Evolutionary conservation across 2,113 vertebrate genomes (phyloP).

Genomic region (Microtus ochrogaster): DNA sequence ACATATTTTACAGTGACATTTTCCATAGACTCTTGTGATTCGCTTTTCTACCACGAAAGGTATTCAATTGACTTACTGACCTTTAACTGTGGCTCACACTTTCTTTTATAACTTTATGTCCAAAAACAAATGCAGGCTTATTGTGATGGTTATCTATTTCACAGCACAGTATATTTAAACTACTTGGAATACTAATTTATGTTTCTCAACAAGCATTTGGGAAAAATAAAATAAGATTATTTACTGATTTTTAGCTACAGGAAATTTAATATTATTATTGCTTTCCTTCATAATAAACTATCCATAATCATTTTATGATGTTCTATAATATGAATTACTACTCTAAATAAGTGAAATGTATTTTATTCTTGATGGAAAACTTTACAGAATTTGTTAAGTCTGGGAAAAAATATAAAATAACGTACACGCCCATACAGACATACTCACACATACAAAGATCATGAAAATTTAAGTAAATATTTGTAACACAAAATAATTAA

Average conservation of each 20-base stretch:
- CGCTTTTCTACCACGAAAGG: background rate
- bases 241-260: background rate
- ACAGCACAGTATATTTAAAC: constrained; percentile 36
- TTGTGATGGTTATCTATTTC: background rate
- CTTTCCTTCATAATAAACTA: background rate
- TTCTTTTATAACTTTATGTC: constrained; percentile 1
- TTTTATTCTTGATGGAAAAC: background rate
- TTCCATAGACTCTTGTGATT: background rate
- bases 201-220: background rate
- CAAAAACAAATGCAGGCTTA: constrained; percentile 40
- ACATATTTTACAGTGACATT: background rate
- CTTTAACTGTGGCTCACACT: background rate
- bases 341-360: constrained; percentile 32
- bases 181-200: constrained; percentile 30
- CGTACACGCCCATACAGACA: background rate
- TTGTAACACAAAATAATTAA: background rate
- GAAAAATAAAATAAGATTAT: constrained; percentile 18
- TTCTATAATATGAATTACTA: constrained; percentile 26
- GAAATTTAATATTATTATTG: constrained; percentile 24
- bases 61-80: background rate
- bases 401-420: background rate
- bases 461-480: constrained; percentile 10
- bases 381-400: constrained; percentile 15
- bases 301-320: background rate
- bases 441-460: background rate